Base-by-base conservation (phyloP, 2,113 vertebrate genomes). In the Hucho hucho region DNA sequence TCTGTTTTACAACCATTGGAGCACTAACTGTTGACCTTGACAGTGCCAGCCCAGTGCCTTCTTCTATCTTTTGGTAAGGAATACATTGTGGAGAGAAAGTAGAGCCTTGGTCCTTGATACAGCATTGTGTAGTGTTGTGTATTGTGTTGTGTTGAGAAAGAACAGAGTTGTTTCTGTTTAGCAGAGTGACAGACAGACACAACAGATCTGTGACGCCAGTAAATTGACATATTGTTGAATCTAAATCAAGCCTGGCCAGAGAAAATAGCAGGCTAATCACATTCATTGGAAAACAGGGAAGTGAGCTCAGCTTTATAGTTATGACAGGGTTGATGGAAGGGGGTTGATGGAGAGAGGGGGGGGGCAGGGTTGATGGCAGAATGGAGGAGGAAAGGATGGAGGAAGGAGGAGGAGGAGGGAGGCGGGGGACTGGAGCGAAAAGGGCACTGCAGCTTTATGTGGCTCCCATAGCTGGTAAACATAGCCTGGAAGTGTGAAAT, bases 401-500 rank as follows among this genome's bases (percentile, higher is more conserved):
- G 6, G 70, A n/a, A n/a, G n/a, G 9, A 6, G 25, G 4, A 59
- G 4, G 29, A 32, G n/a, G 70, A 47, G 56, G 28, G 5, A 9
- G 37, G 12, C 16, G 53, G 69, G 32, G 63, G 69, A 69, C 29
- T 67, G 37, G 75, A 76, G 75, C 63, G 65, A 75, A 79, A 81
- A 72, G 80, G 80, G 75, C 76, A 81, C 29, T 71, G 72, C 49
- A 24, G 85, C 63, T 82, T 67, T 79, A 69, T 69, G 69, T 72
- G 75, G 72, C 76, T 76, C 84, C 83, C 71, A 14, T 72, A 75
- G 79, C 81, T 82, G 72, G 76, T 83, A 88, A 87, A 87, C 86
- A 89, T 32, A 81, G 72, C 72, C 32, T 32, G 71, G 70, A 79
- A 72, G 80, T 88, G 79, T 87, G 83, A 87, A 88, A 91, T 85